phyloP scores from a whole-genome alignment of 2,888 invertebrate species.

The Ethmia dodecea region DNA sequence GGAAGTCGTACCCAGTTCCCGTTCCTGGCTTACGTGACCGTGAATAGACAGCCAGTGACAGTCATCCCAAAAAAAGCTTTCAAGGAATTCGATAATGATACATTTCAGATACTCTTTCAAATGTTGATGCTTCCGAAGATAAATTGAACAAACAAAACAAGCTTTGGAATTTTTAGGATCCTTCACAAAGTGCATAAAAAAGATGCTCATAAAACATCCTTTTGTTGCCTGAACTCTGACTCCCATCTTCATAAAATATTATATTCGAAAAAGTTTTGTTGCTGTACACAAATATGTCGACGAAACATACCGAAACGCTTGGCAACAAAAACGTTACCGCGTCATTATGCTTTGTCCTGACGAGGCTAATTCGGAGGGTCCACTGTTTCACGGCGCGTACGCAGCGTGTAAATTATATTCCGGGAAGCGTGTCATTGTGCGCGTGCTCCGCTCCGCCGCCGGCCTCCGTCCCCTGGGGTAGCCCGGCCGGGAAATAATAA shows the following conservation, averaged over 20 bases:
- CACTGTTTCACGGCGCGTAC: slow-evolving; percentile 20
- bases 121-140: background rate
- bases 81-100: slow-evolving; percentile 4
- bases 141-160: background rate
- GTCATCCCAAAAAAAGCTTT: slow-evolving; percentile 14
- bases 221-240: slow-evolving; percentile 13
- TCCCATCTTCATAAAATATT: slow-evolving; percentile 10
- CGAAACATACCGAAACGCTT: slow-evolving; percentile 9
- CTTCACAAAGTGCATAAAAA: slow-evolving; percentile 11
- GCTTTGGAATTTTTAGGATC: background rate
- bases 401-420: slow-evolving; percentile 38
- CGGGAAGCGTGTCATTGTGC: slow-evolving; percentile 43
- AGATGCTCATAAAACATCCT: slow-evolving; percentile 10
- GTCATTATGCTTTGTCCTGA: slow-evolving; percentile 21
- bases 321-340: slow-evolving; percentile 16
- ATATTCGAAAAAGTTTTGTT: slow-evolving; percentile 7
- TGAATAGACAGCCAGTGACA: slow-evolving; percentile 21
- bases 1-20: slow-evolving; percentile 17
- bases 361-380: slow-evolving; percentile 13
- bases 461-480: slow-evolving; percentile 23
- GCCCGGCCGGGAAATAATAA: slow-evolving; percentile 22
- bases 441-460: slow-evolving; percentile 27
- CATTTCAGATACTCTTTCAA: background rate
- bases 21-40: slow-evolving; percentile 33
- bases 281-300: slow-evolving; percentile 3